A percentile compares a stretch with the other conserved stretches of the same genome.
These are phyloP conservation scores for Myopa tessellatipennis DNA, from an alignment of 2,888 invertebrate species.

Conservation along the genomic window DNA sequence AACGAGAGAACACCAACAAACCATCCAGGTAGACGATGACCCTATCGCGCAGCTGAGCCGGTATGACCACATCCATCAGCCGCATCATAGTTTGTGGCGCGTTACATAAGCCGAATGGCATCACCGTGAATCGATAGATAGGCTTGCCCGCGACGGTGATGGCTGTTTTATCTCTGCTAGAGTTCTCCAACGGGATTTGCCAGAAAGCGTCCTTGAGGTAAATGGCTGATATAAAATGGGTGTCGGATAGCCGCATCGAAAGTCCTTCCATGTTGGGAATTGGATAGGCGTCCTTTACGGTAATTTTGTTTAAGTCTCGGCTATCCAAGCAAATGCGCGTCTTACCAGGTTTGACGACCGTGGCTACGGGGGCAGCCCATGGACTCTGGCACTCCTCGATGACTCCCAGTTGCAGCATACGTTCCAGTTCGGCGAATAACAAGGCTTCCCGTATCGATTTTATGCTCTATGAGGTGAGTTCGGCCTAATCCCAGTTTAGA, in stretches of 20 bases:
- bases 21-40: not conserved
- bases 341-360: constrained; percentile 41
- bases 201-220: constrained; percentile 7
- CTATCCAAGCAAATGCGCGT: constrained; percentile 39
- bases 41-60: constrained; percentile 1
- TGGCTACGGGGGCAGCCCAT: constrained; percentile 40
- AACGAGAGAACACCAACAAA: too few species aligned
- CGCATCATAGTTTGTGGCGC: constrained; percentile 35
- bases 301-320: constrained; percentile 32
- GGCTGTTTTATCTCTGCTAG: constrained; percentile 36
- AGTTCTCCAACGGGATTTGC: constrained; percentile 30
- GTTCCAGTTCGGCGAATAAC: constrained; percentile 11
- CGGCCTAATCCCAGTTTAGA: constrained; percentile 32
- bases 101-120: constrained; percentile 41
- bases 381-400: constrained; percentile 41
- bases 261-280: constrained; percentile 38
- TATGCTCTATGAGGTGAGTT: not conserved
- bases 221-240: constrained; percentile 19
- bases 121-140: constrained; percentile 35
- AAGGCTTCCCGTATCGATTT: too few species aligned
- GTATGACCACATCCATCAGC: constrained; percentile 37
- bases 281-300: constrained; percentile 25
- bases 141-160: constrained; percentile 39
- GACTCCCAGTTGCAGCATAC: constrained; percentile 38
- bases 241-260: not conserved